Percentiles rank a stretch among this genome's conserved stretches.
These are phyloP conservation scores for Etia nguti DNA, from an alignment of 2,113 vertebrate genomes.

Conservation along the genomic window DNA sequence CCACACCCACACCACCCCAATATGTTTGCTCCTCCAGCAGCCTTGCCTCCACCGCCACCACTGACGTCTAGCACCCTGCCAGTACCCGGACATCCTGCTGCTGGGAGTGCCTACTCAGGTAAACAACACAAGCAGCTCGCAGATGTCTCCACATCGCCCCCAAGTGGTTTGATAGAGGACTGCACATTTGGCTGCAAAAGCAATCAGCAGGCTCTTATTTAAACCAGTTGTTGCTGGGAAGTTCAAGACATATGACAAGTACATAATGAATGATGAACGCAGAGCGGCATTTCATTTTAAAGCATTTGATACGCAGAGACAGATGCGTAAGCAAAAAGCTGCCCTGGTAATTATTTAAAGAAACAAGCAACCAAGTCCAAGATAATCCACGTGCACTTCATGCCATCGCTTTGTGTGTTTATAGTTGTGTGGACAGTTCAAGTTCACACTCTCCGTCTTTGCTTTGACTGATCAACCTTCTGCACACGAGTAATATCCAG, in stretches of 20 bases:
- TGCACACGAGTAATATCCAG: slow-evolving; percentile 15
- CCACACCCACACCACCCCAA: slow-evolving; percentile 93
- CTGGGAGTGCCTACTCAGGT: slow-evolving; percentile 94
- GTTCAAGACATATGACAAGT: background rate
- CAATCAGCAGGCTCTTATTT: background rate
- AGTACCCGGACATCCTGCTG: slow-evolving; percentile 91
- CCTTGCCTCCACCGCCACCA: slow-evolving; percentile 94
- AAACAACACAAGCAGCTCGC: slow-evolving; percentile 13
- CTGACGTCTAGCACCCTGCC: slow-evolving; percentile 92
- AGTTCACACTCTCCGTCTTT: slow-evolving; percentile 23
- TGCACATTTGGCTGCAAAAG: background rate
- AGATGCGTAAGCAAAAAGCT: background rate
- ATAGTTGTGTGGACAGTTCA: slow-evolving; percentile 7
- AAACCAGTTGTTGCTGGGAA: background rate
- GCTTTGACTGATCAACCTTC: slow-evolving; percentile 19
- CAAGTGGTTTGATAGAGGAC: background rate
- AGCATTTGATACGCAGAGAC: background rate
- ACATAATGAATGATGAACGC: background rate
- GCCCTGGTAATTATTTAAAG: slow-evolving; percentile 29
- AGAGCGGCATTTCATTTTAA: background rate
- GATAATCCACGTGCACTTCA: background rate
- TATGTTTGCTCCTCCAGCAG: slow-evolving; percentile 98
- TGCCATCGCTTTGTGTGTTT: slow-evolving; percentile 3
- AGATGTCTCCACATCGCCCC: background rate
- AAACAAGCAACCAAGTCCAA: background rate